Base-by-base conservation (phyloP, 2,797 vertebrate species). In the Catharus ustulatus region DNA sequence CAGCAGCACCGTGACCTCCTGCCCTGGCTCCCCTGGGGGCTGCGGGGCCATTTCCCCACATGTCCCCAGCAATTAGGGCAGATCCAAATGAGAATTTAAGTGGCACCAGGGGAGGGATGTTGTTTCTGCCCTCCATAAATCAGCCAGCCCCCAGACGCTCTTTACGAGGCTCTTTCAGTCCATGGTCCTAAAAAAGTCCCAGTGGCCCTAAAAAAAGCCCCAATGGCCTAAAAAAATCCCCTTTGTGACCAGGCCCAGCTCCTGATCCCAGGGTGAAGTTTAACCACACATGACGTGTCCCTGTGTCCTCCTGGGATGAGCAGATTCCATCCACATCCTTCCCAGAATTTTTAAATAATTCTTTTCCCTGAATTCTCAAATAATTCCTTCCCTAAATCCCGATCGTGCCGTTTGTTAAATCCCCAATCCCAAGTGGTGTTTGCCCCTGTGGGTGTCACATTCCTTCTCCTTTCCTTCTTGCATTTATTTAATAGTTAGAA, bases 111-210 rank as follows among this genome's bases (percentile, higher is more conserved):
- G 93, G 94, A 95, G 52, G 55, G 84, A 90, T 71, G 79, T 52
- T 77, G 74, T 75, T 84, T 24, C 84, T 74, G 73, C 66, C 76
- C 77, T 80, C 92, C 69, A 67, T 96, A 91, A 95, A 97, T 96
- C 87, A 96, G 71, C 76, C 51, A 0, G 11, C 22, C 86, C 93
- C 67, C 10, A 3, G 87, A 19, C 90, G 81, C 12, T 0, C 43
- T 92, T 93, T 86, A 90, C 48, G 58, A 93, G 80, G 59, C 55
- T 20, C 68, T 67, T 94, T 86, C 19, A 54, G 30, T 20, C 52
- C 52, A 55, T n/a, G 54, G 30, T 21, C 40, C 61, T 32, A 40
- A 29, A 61, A 77, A 22, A 14, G 49, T 19, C 27, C 0, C 2
- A 38, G 27, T 51, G 27, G 38, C 13, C 58, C 58, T 40, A 40